Percentiles rank a stretch among this genome's conserved stretches.
Conservation (phyloP, 2,888 invertebrate species). For the Eucera pruinosa region DNA sequence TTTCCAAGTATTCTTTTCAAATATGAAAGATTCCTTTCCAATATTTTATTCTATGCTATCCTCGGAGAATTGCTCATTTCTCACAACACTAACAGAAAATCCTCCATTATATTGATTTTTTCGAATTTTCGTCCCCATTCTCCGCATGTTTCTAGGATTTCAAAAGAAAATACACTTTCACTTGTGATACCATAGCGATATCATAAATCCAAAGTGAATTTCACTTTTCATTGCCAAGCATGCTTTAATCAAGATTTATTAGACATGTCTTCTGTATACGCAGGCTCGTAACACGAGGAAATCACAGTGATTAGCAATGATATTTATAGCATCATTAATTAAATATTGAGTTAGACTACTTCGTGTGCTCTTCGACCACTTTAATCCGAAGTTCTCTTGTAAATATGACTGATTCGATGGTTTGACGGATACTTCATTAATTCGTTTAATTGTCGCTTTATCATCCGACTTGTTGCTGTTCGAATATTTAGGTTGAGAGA, state of each 20-base stretch:
- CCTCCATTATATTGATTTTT: too few species aligned
- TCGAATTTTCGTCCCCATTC: too few species aligned
- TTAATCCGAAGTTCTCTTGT: too few species aligned
- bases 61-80: too few species aligned
- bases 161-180: slow-evolving; percentile 1
- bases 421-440: slow-evolving; percentile 19
- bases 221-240: slow-evolving; percentile 14
- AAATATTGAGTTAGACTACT: slow-evolving; percentile 6
- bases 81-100: too few species aligned
- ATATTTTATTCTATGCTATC: too few species aligned
- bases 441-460: slow-evolving; percentile 13
- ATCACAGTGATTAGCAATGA: slow-evolving; percentile 23
- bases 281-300: not conserved
- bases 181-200: not conserved
- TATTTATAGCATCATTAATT: not conserved
- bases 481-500: slow-evolving; percentile 48
- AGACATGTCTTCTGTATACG: not conserved
- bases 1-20: too few species aligned
- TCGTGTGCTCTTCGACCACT: not conserved
- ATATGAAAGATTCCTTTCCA: too few species aligned
- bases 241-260: slow-evolving; percentile 15
- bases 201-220: not conserved
- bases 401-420: too few species aligned
- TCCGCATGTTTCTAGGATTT: too few species aligned
- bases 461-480: not conserved